These are phyloP conservation scores for Agrotis ipsilon DNA, from an alignment of 2,888 invertebrate species.

Conservation along the genomic window DNA sequence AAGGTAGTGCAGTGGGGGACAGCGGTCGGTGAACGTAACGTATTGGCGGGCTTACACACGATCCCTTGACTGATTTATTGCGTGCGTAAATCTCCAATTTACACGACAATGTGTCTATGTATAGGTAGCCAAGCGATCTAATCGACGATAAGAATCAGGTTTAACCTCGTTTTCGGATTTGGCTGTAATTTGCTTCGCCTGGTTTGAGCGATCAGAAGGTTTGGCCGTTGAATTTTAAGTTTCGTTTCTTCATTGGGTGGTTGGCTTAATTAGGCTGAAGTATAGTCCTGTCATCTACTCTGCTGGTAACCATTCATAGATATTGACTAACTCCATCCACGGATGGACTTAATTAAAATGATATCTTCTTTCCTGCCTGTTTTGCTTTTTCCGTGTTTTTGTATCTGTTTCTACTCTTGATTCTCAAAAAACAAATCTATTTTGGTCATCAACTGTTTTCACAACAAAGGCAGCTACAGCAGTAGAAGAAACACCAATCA, in stretches of 20 bases:
- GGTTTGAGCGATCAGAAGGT: constrained; percentile 40
- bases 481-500: not conserved
- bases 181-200: constrained; percentile 61
- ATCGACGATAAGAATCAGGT: constrained; percentile 77
- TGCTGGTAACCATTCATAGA: too few relatives aligned
- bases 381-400: not conserved
- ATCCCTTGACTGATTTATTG: constrained; percentile 89
- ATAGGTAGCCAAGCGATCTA: constrained; percentile 72
- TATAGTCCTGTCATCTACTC: not conserved
- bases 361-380: not conserved
- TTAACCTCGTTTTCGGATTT: constrained; percentile 64
- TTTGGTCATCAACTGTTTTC: too few relatives aligned
- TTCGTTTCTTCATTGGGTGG: constrained; percentile 23
- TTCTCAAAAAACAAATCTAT: not conserved
- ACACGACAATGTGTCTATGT: constrained; percentile 81
- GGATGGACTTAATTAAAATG: not conserved
- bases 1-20: constrained; percentile 76
- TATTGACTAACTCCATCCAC: not conserved
- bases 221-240: constrained; percentile 45
- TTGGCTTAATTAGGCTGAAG: not conserved
- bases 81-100: constrained; percentile 89
- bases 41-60: constrained; percentile 86
- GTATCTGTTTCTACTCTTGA: not conserved
- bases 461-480: too few relatives aligned
- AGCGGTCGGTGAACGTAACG: constrained; percentile 81